Evolutionary conservation across 1,140 invertebrate genomes (phyloP), one percentile per base, ranked within the genome.

Genomic region (Trichonephila clavata): DNA sequence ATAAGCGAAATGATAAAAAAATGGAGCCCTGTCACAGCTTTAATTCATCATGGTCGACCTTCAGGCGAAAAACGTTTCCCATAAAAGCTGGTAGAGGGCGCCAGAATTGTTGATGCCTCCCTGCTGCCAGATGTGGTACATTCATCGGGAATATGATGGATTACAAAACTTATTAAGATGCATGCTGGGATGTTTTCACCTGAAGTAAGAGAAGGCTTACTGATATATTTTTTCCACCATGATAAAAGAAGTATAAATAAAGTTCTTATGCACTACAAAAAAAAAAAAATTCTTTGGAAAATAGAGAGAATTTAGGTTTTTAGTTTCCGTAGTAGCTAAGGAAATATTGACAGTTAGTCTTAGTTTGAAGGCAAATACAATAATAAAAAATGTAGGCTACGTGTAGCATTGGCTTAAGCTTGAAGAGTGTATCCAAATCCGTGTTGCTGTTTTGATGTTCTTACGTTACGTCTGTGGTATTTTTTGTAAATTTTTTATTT

Each of bases 131-230:
- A 71, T 90, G 50, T 24, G n/a, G 43, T 80, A 83, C 90, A 92
- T 92, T 92, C 90, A 92, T 92, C 80, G 27, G 59, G 80, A 92
- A 92, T 83, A 92, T 92, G 90, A 92, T 83, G 90, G 90, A 92
- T 92, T 92, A 92, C 90, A 63, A 83, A 92, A 92, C 77, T 92
- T 92, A 92, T 92, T 92, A 92, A 65, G 77, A 92, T 92, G 90
- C 90, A 92, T 50, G 77, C 90, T 92, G 90, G 59, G 61, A 20
- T 83, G 32, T 92, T 92, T 90, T 92, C 90, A 83, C 90, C 60
- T 91, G 77, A 27, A 84, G 60, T 83, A 43, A 84, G 68, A 81
- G 59, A 77, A 77, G 71, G 71, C 71, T 77, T 77, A 77, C 71
- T 32, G 32, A 18, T 39, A 39, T 39, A 6, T 59, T 90, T 60